These are phyloP conservation scores for Mobula birostris DNA, from an alignment of 2,113 vertebrate genomes.

Conservation along the genomic window DNA sequence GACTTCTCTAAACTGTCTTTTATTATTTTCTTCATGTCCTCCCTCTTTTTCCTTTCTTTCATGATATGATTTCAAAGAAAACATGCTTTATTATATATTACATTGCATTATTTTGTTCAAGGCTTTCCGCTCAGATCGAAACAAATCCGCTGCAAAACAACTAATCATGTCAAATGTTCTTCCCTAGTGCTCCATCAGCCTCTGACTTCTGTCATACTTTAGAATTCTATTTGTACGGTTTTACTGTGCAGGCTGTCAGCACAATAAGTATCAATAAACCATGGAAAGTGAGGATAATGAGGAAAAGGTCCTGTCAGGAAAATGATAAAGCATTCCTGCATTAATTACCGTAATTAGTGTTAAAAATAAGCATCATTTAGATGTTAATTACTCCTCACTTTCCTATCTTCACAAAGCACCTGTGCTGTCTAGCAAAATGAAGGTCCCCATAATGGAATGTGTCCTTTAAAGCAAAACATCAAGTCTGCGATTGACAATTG, in stretches of 20 bases:
- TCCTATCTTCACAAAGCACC: conserved; percentile 29
- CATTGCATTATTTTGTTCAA: not conserved
- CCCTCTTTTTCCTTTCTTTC: not conserved
- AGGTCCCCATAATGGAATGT: not conserved
- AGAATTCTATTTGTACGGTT: conserved; percentile 13
- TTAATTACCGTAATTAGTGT: conserved; percentile 37
- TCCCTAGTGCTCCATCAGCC: not conserved
- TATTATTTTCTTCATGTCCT: not conserved
- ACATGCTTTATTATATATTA: not conserved
- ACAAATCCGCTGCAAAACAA: not conserved
- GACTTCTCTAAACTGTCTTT: not conserved
- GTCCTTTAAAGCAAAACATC: not conserved
- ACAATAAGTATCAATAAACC: conserved; percentile 35
- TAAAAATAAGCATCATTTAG: conserved; percentile 38
- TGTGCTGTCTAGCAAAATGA: conserved; percentile 29
- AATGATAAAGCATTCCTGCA: conserved; percentile 37
- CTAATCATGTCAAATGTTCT: conserved; percentile 14
- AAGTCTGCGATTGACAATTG: not conserved
- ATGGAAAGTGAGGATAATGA: conserved; percentile 33
- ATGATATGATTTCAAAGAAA: not conserved
- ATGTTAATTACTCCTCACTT: conserved; percentile 34
- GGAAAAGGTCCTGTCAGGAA: conserved; percentile 34
- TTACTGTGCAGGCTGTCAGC: not conserved
- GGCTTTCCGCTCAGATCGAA: not conserved
- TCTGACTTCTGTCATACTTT: conserved; percentile 13